These are phyloP conservation scores for Platalea minor DNA, from an alignment of 2,797 vertebrate species.

Conservation along the genomic window DNA sequence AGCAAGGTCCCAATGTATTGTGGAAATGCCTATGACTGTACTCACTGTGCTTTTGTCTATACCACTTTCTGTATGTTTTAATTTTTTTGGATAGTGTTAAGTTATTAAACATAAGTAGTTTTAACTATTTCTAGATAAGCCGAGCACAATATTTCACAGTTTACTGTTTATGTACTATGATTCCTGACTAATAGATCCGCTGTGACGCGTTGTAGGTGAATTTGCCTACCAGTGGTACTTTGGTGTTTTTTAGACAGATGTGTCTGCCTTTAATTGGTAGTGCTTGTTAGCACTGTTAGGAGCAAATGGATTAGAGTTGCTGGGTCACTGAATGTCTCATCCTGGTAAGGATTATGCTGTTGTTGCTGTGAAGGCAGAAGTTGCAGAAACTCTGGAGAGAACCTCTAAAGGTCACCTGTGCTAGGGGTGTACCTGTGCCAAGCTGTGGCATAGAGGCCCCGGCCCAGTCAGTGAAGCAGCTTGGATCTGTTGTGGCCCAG, in stretches of 20 bases:
- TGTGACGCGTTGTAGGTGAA: conserved; percentile 1
- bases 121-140: background rate
- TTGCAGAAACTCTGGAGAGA: background rate
- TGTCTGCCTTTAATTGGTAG: conserved; percentile 18
- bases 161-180: background rate
- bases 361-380: background rate
- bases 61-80: background rate
- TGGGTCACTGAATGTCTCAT: background rate
- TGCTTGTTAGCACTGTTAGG: background rate
- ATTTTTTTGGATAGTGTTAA: background rate
- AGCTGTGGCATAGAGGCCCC: accelerated
- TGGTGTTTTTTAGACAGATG: background rate
- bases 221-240: background rate
- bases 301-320: background rate
- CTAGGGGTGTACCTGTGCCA: background rate
- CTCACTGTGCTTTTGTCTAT: background rate
- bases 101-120: background rate
- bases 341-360: background rate
- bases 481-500: background rate
- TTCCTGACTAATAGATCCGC: background rate
- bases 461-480: background rate
- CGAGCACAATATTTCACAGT: background rate
- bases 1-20: background rate
- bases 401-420: background rate
- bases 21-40: background rate